A percentile compares a stretch with the other conserved stretches of the same genome.
Evolutionary conservation across 2,113 vertebrate species (phyloP).

Genomic region (Phrynosoma platyrhinos): DNA sequence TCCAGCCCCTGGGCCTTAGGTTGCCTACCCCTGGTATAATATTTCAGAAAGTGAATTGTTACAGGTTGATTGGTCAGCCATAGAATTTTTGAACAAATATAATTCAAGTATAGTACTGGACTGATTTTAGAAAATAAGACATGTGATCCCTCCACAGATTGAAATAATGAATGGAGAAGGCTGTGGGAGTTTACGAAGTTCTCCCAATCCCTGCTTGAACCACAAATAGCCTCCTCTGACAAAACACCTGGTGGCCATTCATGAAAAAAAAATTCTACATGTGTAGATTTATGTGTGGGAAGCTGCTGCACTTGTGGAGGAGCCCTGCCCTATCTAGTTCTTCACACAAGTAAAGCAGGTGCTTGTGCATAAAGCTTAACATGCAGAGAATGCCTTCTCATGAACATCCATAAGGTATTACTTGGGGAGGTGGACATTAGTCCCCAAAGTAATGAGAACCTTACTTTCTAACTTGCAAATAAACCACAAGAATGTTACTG

Average conservation of each 20-base stretch:
- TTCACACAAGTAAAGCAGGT: not conserved
- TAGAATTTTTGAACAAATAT: not conserved
- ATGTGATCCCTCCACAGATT: no score
- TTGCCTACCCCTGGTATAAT: no score
- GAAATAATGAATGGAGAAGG: not conserved
- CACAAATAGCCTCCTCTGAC: not conserved
- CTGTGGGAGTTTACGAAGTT: not conserved
- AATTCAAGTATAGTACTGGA: accelerated
- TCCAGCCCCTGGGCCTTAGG: no score
- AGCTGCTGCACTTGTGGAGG: not conserved
- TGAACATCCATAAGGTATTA: not conserved
- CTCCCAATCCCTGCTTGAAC: not conserved
- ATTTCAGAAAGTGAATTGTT: not conserved
- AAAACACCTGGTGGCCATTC: not conserved
- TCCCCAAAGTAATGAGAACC: no score
- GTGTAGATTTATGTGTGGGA: not conserved
- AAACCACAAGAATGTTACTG: no score
- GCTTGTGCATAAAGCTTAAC: not conserved
- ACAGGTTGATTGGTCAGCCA: not conserved
- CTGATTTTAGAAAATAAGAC: not conserved
- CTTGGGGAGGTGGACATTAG: no score
- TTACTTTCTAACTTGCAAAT: no score
- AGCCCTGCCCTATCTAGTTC: not conserved
- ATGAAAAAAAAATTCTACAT: not conserved
- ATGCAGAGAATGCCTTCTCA: not conserved